Conservation (phyloP, 1,140 invertebrate species). For the Portunus trituberculatus region DNA sequence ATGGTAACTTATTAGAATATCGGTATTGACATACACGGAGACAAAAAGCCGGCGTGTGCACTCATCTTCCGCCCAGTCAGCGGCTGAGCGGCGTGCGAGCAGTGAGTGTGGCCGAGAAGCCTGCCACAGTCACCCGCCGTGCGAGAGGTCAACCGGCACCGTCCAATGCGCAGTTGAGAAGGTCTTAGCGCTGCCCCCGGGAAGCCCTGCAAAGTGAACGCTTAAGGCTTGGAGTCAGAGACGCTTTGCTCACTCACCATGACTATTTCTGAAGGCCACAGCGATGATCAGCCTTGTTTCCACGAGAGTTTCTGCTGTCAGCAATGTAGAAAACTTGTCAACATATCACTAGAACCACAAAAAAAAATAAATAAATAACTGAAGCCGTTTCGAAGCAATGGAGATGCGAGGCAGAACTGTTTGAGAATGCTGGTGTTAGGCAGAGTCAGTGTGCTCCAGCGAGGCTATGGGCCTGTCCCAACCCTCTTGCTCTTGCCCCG, state of each 20-base stretch:
- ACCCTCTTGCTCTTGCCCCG: too few species aligned
- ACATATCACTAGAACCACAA: too few species aligned
- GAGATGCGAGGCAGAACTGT: too few species aligned
- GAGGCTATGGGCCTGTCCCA: not conserved
- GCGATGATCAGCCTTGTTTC: too few species aligned
- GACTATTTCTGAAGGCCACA: too few species aligned
- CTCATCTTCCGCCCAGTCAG: slow-evolving; percentile 65
- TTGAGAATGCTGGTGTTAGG: too few species aligned
- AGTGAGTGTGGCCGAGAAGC: not conserved
- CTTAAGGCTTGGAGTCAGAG: slow-evolving; percentile 47
- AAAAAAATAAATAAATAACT: too few species aligned
- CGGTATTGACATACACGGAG: slow-evolving; percentile 73
- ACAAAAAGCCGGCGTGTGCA: slow-evolving; percentile 67
- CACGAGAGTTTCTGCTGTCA: too few species aligned
- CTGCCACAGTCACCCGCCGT: not conserved
- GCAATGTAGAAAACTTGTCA: too few species aligned
- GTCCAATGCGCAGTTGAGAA: slow-evolving; percentile 68
- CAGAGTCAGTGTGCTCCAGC: not conserved
- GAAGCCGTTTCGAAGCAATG: too few species aligned
- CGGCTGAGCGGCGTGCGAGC: slow-evolving; percentile 39
- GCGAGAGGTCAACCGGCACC: slow-evolving; percentile 60
- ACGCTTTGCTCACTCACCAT: too few species aligned
- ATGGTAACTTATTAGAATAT: slow-evolving; percentile 76
- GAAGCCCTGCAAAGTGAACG: slow-evolving; percentile 51
- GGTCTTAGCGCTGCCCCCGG: slow-evolving; percentile 60